Evolutionary conservation across 2,113 vertebrate species (phyloP).

Genomic region (Mionectes macconnelli): DNA sequence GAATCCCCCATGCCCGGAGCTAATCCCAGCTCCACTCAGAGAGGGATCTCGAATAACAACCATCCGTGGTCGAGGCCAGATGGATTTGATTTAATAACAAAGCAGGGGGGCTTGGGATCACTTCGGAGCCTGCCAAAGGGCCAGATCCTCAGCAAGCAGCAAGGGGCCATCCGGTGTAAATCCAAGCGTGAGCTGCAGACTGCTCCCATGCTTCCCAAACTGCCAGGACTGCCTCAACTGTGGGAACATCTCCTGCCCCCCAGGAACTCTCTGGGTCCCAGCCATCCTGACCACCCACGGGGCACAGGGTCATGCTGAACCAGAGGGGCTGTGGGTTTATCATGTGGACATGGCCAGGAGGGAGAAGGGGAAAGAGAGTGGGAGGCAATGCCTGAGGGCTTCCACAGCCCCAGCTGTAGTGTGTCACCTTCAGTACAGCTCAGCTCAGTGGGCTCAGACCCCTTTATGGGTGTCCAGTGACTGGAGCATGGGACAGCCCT

Average conservation of each 20-base stretch:
- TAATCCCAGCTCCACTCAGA: slow-evolving; percentile 25
- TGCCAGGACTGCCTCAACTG: neutral
- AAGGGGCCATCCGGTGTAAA: neutral
- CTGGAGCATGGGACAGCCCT: neutral
- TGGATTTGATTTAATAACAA: slow-evolving; percentile 58
- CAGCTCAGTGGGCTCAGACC: neutral
- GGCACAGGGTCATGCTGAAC: accelerated
- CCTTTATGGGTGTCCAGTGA: neutral
- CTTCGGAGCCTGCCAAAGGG: neutral
- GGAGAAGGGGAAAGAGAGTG: neutral
- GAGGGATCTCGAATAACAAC: slow-evolving; percentile 44
- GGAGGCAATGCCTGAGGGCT: neutral
- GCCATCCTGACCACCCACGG: accelerated
- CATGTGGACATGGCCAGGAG: accelerated
- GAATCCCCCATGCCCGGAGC: slow-evolving; percentile 8
- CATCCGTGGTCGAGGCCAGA: neutral
- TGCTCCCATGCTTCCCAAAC: neutral
- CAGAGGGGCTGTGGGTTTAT: neutral
- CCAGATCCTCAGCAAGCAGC: neutral
- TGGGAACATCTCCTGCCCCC: neutral
- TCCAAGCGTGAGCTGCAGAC: neutral
- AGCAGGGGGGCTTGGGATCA: neutral
- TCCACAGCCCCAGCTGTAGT: neutral
- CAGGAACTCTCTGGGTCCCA: accelerated
- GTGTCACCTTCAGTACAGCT: neutral